Percentiles rank a stretch among this genome's conserved stretches.
These are phyloP conservation scores for Eugnorisma glareosa DNA, from an alignment of 2,888 invertebrate species.

Conservation along the genomic window DNA sequence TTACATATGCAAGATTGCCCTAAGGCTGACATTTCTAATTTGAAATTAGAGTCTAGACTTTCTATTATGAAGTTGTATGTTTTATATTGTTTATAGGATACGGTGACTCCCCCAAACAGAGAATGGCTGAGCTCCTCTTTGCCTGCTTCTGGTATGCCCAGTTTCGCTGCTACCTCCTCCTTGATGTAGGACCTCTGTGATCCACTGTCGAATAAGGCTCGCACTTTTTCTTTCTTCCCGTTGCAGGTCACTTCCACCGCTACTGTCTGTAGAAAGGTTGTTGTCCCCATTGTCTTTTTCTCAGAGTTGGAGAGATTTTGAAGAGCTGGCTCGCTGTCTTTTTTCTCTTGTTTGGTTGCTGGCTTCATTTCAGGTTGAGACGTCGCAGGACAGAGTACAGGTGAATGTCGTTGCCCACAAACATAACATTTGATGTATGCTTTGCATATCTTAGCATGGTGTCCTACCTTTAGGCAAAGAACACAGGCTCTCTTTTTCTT, in stretches of 20 bases:
- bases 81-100: background rate
- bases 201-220: background rate
- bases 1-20: background rate
- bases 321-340: background rate
- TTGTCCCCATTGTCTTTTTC: background rate
- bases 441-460: background rate
- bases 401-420: background rate
- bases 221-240: background rate
- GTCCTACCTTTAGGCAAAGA: no score
- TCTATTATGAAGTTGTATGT: background rate
- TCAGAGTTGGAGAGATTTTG: background rate
- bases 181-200: background rate
- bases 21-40: background rate
- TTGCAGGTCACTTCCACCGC: no score
- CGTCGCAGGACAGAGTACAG: background rate
- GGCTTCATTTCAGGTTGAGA: background rate
- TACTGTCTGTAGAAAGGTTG: no score
- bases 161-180: background rate
- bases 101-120: background rate
- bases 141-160: background rate
- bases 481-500: no score
- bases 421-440: background rate
- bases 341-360: background rate
- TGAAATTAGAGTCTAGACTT: background rate
- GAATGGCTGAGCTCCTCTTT: background rate